These are phyloP conservation scores for Halcyon malimbica DNA, from an alignment of 2,113 vertebrate genomes.

Conservation along the genomic window DNA sequence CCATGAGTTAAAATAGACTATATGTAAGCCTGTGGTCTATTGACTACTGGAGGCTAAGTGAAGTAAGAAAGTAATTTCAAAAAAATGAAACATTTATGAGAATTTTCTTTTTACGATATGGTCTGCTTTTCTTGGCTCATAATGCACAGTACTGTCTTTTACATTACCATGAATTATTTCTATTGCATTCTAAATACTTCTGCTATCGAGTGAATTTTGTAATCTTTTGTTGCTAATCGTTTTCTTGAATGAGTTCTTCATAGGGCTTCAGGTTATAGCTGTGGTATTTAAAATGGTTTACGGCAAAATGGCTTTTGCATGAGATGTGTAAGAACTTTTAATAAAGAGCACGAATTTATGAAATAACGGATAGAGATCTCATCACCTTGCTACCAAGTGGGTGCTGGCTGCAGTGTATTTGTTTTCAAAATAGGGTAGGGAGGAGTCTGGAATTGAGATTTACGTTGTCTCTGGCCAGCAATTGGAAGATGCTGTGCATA, in stretches of 20 bases:
- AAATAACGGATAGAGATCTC: not conserved
- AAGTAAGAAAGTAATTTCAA: not conserved
- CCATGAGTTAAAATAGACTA: not conserved
- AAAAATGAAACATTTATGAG: slow-evolving; percentile 31
- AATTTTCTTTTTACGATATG: slow-evolving; percentile 13
- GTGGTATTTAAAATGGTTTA: not conserved
- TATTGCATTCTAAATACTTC: not conserved
- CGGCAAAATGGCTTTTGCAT: not conserved
- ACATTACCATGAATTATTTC: not conserved
- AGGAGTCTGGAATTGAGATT: not conserved
- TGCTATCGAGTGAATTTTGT: not conserved
- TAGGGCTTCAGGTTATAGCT: not conserved
- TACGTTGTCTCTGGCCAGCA: not conserved
- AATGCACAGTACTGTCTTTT: not conserved
- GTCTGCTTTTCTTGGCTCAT: not conserved
- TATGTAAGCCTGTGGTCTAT: not conserved
- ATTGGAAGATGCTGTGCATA: not conserved
- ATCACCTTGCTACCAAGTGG: not conserved
- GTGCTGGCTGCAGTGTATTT: not conserved
- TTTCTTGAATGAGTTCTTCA: not conserved
- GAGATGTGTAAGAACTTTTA: not conserved
- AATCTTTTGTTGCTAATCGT: not conserved
- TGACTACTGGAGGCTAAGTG: not conserved
- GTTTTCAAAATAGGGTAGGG: not conserved
- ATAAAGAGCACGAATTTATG: not conserved